Evolutionary conservation across 2,888 invertebrate species (phyloP).

Genomic region (Aporophyla lueneburgensis): DNA sequence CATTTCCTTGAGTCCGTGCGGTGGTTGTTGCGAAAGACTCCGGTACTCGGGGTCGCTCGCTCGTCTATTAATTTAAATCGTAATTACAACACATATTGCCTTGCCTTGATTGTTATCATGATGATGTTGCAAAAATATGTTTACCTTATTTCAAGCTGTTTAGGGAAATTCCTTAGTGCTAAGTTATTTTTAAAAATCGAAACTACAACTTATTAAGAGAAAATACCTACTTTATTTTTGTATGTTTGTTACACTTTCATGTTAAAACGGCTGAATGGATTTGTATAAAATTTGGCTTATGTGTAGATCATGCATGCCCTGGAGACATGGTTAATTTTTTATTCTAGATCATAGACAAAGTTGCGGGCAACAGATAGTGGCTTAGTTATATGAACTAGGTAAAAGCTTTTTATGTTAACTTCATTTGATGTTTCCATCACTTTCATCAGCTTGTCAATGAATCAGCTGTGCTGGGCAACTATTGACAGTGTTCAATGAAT

Average conservation of each 20-base stretch:
- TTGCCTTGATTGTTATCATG: slow-evolving; percentile 51
- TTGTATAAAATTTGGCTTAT: no score
- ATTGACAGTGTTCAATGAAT: not conserved
- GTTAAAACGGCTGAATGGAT: no score
- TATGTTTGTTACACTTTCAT: no score
- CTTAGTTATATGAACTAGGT: not conserved
- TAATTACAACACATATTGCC: slow-evolving; percentile 53
- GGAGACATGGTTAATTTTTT: no score
- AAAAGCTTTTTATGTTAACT: not conserved
- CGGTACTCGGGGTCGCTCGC: slow-evolving; percentile 31
- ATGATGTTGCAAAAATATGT: slow-evolving; percentile 52
- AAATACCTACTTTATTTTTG: no score
- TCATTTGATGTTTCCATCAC: slow-evolving; percentile 26
- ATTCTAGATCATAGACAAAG: no score
- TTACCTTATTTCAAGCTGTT: slow-evolving; percentile 28
- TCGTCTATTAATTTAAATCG: slow-evolving; percentile 46
- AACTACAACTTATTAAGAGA: no score
- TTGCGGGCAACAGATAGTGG: no score
- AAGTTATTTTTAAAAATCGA: not conserved
- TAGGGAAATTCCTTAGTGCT: slow-evolving; percentile 14
- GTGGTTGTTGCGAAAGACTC: slow-evolving; percentile 55
- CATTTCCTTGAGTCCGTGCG: slow-evolving; percentile 45
- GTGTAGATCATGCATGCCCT: no score
- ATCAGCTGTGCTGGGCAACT: slow-evolving; percentile 16
- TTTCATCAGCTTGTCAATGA: slow-evolving; percentile 1